Evolutionary conservation across 2,797 vertebrate species (phyloP).

Genomic region (Phoeniculus purpureus): DNA sequence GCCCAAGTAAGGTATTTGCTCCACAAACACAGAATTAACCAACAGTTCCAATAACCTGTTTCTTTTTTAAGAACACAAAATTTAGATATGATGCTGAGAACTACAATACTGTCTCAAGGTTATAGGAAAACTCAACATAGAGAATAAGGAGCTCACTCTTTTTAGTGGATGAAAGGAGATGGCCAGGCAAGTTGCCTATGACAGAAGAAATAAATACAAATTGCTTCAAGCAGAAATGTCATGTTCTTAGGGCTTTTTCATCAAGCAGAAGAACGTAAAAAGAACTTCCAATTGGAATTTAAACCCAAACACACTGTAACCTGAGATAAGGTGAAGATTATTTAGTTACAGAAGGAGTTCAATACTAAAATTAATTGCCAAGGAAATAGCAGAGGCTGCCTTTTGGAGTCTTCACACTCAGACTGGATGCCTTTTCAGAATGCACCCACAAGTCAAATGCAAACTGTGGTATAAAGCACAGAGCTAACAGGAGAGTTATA

Average conservation of each 20-base stretch:
- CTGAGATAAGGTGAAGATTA: not conserved
- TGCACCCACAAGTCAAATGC: not conserved
- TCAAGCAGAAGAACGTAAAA: not conserved
- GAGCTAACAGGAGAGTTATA: not conserved
- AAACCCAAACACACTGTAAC: not conserved
- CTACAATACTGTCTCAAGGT: not conserved
- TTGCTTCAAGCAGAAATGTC: not conserved
- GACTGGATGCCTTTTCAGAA: not conserved
- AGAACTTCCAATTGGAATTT: not conserved
- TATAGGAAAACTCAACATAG: not conserved
- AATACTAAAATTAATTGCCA: not conserved
- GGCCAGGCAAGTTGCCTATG: not conserved
- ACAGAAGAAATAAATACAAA: not conserved
- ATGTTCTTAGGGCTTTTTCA: not conserved
- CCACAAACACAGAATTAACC: not conserved
- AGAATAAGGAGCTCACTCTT: not conserved
- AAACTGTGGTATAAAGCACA: not conserved
- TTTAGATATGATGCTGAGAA: not conserved
- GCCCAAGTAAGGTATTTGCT: not conserved
- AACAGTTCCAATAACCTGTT: not conserved
- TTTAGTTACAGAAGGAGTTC: not conserved
- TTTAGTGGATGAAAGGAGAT: not conserved
- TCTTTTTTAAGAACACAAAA: not conserved
- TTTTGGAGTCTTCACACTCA: not conserved
- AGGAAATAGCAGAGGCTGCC: not conserved